Percentiles rank a stretch among this genome's conserved stretches.
Evolutionary conservation across 1,140 invertebrate genomes (phyloP).

Genomic region (Uloborus diversus): DNA sequence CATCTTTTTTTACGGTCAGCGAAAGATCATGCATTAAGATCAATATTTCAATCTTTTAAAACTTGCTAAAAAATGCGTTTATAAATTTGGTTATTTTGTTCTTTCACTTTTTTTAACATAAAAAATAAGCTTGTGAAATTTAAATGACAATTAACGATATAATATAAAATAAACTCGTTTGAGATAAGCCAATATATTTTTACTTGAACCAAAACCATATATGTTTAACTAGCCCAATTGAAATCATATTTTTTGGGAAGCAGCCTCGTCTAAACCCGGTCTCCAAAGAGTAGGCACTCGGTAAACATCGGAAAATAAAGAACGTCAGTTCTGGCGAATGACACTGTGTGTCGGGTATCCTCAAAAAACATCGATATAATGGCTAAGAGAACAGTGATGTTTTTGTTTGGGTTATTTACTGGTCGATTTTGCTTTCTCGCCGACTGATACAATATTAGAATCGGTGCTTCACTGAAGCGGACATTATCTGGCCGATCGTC

Average conservation of each 20-base stretch:
- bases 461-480: conserved; percentile 41
- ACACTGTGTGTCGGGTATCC: conserved; percentile 22
- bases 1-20: too few relatives aligned
- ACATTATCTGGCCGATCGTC: conserved; percentile 16
- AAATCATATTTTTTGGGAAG: conserved; percentile 34
- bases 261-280: conserved; percentile 35
- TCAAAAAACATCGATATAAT: conserved; percentile 37
- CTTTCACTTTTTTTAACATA: too few relatives aligned
- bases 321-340: conserved; percentile 5
- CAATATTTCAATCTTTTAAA: too few relatives aligned
- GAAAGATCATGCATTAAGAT: too few relatives aligned
- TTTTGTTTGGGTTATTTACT: conserved; percentile 42
- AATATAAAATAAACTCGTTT: too few relatives aligned
- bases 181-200: conserved; percentile 19
- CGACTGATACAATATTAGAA: conserved; percentile 45
- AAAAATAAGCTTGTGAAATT: too few relatives aligned
- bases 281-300: conserved; percentile 14
- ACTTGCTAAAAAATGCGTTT: too few relatives aligned
- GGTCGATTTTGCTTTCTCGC: conserved; percentile 45
- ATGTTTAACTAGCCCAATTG: conserved; percentile 30
- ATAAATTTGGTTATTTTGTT: too few relatives aligned
- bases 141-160: too few relatives aligned
- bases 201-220: conserved; percentile 31
- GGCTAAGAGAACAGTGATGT: conserved; percentile 34
- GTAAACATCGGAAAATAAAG: conserved; percentile 20